These are phyloP conservation scores for Gymnosoma rotundatum DNA, from an alignment of 2,888 invertebrate genomes.

Conservation along the genomic window DNA sequence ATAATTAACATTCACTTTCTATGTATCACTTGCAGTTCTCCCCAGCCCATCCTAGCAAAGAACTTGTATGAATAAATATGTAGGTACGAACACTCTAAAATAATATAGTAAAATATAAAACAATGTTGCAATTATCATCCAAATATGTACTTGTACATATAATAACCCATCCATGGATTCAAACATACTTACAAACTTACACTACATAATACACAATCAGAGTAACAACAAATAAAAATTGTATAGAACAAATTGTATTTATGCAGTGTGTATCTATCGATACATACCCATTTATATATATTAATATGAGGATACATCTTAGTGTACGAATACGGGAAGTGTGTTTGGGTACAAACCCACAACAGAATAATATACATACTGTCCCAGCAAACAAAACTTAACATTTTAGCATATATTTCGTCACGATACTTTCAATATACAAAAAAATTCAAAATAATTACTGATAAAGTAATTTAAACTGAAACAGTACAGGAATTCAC, in stretches of 20 bases:
- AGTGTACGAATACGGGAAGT: not conserved
- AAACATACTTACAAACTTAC: not conserved
- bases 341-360: conserved; percentile 38
- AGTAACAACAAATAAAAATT: not conserved
- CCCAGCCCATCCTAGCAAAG: not conserved
- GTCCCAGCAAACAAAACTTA: not conserved
- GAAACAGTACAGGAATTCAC: no score
- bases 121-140: conserved; percentile 64
- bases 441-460: no score
- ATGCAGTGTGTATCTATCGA: no score
- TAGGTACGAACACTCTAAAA: not conserved
- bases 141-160: conserved; percentile 35
- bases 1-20: conserved; percentile 64
- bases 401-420: no score
- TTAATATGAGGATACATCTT: no score
- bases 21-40: not conserved
- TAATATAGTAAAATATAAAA: conserved; percentile 39
- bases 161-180: not conserved
- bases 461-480: no score
- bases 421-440: no score
- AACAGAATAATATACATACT: conserved; percentile 48
- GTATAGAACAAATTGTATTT: not conserved
- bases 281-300: no score
- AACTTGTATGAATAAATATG: conserved; percentile 21
- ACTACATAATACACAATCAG: conserved; percentile 4